phyloP scores from a whole-genome alignment of 2,888 invertebrate species.

The Harpalus rufipes region DNA sequence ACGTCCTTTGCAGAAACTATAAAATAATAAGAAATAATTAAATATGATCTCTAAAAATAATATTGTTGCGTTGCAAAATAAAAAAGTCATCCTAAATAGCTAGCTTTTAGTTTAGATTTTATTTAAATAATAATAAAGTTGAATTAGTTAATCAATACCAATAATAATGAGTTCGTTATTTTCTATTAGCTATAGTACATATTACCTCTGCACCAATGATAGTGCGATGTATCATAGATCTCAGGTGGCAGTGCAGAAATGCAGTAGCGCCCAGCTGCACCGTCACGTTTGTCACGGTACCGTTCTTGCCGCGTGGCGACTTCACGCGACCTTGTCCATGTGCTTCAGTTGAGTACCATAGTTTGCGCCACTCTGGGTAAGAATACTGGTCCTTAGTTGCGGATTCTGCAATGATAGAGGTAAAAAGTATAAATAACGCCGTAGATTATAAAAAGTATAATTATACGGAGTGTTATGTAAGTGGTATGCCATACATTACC shows the following conservation, averaged over 20 bases:
- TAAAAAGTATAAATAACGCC: background rate
- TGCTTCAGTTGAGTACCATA: slow-evolving; percentile 82
- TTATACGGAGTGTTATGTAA: too few relatives aligned
- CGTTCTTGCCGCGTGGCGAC: slow-evolving; percentile 82
- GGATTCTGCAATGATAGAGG: background rate
- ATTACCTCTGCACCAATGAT: slow-evolving; percentile 76
- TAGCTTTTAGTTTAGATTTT: too few relatives aligned
- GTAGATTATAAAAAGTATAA: too few relatives aligned
- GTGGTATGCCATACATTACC: too few relatives aligned
- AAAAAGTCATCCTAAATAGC: too few relatives aligned
- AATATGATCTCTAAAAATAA: too few relatives aligned
- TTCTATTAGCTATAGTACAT: slow-evolving; percentile 6
- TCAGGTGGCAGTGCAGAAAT: slow-evolving; percentile 89
- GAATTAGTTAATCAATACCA: background rate
- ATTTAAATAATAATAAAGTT: background rate
- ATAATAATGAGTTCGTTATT: background rate
- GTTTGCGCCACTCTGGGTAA: slow-evolving; percentile 81
- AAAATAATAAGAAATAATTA: too few relatives aligned
- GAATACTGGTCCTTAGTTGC: slow-evolving; percentile 70
- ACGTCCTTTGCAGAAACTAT: too few relatives aligned
- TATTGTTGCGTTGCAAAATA: too few relatives aligned
- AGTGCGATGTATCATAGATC: slow-evolving; percentile 86
- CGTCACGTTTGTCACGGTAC: slow-evolving; percentile 86
- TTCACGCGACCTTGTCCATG: slow-evolving; percentile 74
- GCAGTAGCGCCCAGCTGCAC: slow-evolving; percentile 89